These are phyloP conservation scores for Melanocharis versteri DNA, from an alignment of 2,113 vertebrate species.

Conservation along the genomic window DNA sequence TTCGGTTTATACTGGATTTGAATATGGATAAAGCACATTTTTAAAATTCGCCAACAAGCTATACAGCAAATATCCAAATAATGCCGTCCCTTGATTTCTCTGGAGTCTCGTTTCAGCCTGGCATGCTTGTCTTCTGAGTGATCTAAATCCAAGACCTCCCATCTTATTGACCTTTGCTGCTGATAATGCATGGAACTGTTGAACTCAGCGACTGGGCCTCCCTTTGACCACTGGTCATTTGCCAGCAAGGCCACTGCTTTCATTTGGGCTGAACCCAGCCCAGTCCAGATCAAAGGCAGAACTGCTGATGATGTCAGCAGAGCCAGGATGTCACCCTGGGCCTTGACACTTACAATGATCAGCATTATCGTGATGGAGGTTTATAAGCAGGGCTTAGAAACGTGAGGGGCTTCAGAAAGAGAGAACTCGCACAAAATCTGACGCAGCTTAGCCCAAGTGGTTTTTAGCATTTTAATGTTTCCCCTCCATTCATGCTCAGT, in stretches of 20 bases:
- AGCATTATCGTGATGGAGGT: neutral
- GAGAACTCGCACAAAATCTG: neutral
- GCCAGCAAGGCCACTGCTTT: neutral
- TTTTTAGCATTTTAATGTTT: neutral
- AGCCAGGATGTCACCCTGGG: neutral
- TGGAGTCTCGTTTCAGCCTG: neutral
- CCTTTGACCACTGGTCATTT: neutral
- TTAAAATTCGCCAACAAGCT: neutral
- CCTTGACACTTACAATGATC: neutral
- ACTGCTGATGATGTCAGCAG: neutral
- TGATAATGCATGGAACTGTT: neutral
- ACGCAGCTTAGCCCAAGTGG: neutral
- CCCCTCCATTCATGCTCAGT: neutral
- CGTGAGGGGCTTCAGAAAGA: neutral
- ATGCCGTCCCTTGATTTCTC: neutral
- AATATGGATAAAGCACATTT: slow-evolving; percentile 15
- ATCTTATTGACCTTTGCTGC: neutral
- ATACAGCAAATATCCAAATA: slow-evolving; percentile 14
- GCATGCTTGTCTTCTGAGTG: neutral
- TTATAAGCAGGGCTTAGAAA: neutral
- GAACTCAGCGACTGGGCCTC: neutral
- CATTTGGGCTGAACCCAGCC: neutral
- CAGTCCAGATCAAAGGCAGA: neutral
- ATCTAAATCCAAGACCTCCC: slow-evolving; percentile 18
- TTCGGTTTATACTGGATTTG: neutral